A percentile compares a stretch with the other conserved stretches of the same genome.
Conservation (phyloP, 2,888 invertebrate species). For the Argynnis bischoffii region DNA sequence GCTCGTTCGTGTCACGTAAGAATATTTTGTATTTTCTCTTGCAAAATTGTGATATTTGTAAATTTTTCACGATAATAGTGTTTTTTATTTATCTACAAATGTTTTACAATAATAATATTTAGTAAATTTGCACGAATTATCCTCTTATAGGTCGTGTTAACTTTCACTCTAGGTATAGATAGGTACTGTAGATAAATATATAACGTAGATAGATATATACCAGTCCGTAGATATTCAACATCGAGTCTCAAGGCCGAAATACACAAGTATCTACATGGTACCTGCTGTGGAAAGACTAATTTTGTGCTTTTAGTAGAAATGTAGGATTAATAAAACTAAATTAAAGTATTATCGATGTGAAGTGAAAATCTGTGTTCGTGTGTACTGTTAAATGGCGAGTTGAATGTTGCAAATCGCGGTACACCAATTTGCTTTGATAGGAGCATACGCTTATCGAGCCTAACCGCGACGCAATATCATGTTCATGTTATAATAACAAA, state of each 20-base stretch:
- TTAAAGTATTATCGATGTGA: slow-evolving; percentile 43
- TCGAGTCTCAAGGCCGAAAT: slow-evolving; percentile 82
- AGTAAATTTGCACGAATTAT: slow-evolving; percentile 46
- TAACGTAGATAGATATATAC: slow-evolving; percentile 58
- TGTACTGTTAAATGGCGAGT: slow-evolving; percentile 35
- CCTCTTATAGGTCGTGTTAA: slow-evolving; percentile 75
- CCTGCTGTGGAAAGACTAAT: slow-evolving; percentile 66
- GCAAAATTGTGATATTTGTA: slow-evolving; percentile 59
- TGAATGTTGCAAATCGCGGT: slow-evolving; percentile 35
- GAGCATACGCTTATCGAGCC: slow-evolving; percentile 50
- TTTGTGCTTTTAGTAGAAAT: slow-evolving; percentile 49
- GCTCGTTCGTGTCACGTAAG: slow-evolving; percentile 83
- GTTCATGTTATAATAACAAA: slow-evolving; percentile 46
- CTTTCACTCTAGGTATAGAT: slow-evolving; percentile 82
- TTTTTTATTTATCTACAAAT: slow-evolving; percentile 53
- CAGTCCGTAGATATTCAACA: slow-evolving; percentile 76
- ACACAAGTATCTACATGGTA: slow-evolving; percentile 63
- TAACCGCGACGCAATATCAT: slow-evolving; percentile 57
- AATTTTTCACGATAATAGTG: slow-evolving; percentile 54
- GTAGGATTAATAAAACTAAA: slow-evolving; percentile 52
- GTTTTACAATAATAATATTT: slow-evolving; percentile 50
- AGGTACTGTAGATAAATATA: slow-evolving; percentile 75
- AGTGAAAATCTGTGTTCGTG: slow-evolving; percentile 46
- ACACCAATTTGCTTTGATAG: slow-evolving; percentile 44
- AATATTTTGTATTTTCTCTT: slow-evolving; percentile 77